Conservation (phyloP, 2,888 invertebrate species). For the Acanthopleura granulata region DNA sequence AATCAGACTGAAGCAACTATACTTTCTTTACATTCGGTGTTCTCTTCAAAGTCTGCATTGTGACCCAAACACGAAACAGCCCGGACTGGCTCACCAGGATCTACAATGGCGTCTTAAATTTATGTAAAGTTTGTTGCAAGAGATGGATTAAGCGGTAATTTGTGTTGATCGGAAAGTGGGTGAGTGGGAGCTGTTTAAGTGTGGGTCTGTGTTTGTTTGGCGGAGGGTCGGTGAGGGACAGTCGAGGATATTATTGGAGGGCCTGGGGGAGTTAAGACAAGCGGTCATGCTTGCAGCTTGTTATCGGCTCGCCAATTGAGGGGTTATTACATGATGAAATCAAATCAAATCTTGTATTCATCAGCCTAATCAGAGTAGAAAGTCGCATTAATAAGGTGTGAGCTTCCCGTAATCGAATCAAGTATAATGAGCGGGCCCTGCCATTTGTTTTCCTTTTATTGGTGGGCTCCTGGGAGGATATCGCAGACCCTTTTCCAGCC, state of each 20-base stretch:
- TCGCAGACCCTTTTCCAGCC: neutral
- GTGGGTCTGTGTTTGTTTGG: too few relatives aligned
- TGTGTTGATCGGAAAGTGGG: too few relatives aligned
- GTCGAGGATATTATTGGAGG: neutral
- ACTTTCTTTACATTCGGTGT: too few relatives aligned
- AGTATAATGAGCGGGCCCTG: neutral
- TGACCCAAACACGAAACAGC: too few relatives aligned
- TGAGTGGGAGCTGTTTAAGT: too few relatives aligned
- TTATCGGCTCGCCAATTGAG: constrained; percentile 6
- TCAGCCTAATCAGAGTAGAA: constrained; percentile 10
- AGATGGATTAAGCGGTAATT: too few relatives aligned
- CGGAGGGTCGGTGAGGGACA: too few relatives aligned
- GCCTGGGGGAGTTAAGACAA: neutral
- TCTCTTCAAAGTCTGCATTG: too few relatives aligned
- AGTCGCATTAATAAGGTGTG: constrained; percentile 16
- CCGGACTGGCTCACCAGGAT: too few relatives aligned
- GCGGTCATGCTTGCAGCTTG: neutral
- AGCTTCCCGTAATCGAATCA: constrained; percentile 14
- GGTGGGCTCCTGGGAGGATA: neutral
- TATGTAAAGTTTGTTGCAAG: too few relatives aligned
- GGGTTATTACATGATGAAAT: constrained; percentile 13
- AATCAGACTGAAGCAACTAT: too few relatives aligned
- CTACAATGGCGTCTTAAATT: too few relatives aligned
- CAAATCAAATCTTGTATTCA: constrained; percentile 13
- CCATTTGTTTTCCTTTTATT: constrained; percentile 18